Percentiles rank a stretch among this genome's conserved stretches.
These are phyloP conservation scores for Proterorhinus semilunaris DNA, from an alignment of 2,113 vertebrate genomes.

Conservation along the genomic window DNA sequence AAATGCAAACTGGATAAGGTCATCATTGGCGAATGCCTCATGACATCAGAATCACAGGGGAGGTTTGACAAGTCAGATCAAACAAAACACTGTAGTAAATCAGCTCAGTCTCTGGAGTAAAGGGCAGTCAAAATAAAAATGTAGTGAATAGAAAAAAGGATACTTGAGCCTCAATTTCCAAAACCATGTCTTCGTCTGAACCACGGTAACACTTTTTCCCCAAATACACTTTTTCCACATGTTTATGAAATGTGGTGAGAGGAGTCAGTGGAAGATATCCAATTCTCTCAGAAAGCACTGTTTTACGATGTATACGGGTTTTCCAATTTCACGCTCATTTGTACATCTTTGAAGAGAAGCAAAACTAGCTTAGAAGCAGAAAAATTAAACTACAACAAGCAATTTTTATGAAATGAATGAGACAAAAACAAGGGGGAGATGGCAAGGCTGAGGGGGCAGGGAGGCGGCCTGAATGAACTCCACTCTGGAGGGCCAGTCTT, in stretches of 20 bases:
- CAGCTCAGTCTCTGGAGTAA: conserved; percentile 3
- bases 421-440: conserved; percentile 4
- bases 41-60: conserved; percentile 28
- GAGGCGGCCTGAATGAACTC: conserved; percentile 30
- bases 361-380: background rate
- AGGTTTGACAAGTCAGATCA: conserved; percentile 32
- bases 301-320: conserved; percentile 37
- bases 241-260: conserved; percentile 44
- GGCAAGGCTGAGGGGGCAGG: conserved; percentile 18
- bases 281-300: conserved; percentile 28
- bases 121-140: conserved; percentile 15
- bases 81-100: conserved; percentile 11
- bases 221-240: conserved; percentile 43
- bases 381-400: background rate
- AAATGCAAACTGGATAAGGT: conserved; percentile 1
- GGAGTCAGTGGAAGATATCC: conserved; percentile 21
- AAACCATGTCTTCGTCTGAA: conserved; percentile 45
- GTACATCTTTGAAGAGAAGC: conserved; percentile 4
- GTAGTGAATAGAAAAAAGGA: conserved; percentile 19
- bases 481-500: conserved; percentile 69
- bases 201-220: conserved; percentile 18
- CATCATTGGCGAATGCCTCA: background rate
- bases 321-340: conserved; percentile 39
- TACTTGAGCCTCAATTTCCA: conserved; percentile 6
- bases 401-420: conserved; percentile 1